These are phyloP conservation scores for Troides oblongomaculatus DNA, from an alignment of 2,888 invertebrate species.

Conservation along the genomic window DNA sequence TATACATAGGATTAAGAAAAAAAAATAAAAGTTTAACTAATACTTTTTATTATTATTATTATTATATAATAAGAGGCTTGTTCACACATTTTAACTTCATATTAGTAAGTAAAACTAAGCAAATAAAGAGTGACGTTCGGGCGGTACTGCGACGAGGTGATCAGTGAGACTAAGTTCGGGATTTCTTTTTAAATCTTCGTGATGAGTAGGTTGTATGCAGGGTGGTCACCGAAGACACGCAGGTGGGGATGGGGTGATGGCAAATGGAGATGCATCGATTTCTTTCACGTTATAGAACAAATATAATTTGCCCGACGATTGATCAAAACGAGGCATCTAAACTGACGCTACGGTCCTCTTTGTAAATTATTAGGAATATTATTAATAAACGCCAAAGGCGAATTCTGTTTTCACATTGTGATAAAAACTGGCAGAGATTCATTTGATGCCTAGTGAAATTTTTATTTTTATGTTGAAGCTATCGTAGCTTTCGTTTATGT, in stretches of 20 bases:
- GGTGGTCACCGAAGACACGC: constrained; percentile 10
- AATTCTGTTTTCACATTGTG: constrained; percentile 60
- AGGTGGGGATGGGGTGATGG: background rate
- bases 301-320: constrained; percentile 20
- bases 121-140: constrained; percentile 52
- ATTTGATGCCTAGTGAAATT: constrained; percentile 38
- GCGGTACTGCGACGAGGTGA: constrained; percentile 54
- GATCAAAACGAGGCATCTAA: constrained; percentile 7
- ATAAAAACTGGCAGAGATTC: constrained; percentile 50
- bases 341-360: constrained; percentile 6
- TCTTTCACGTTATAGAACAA: constrained; percentile 22
- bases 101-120: constrained; percentile 73
- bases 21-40: constrained; percentile 75
- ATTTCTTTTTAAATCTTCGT: constrained; percentile 47
- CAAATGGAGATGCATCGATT: constrained; percentile 29
- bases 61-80: constrained; percentile 71
- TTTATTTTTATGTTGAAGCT: constrained; percentile 2
- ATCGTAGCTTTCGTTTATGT: constrained; percentile 36
- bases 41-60: constrained; percentile 76
- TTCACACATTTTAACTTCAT: constrained; percentile 80
- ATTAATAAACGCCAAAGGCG: constrained; percentile 64
- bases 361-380: constrained; percentile 27
- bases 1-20: constrained; percentile 71
- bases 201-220: constrained; percentile 41
- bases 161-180: constrained; percentile 58